Percentiles rank a stretch among this genome's conserved stretches.
phyloP scores from a whole-genome alignment of 2,797 vertebrate species.

The Lepidocolaptes lacrymiger region DNA sequence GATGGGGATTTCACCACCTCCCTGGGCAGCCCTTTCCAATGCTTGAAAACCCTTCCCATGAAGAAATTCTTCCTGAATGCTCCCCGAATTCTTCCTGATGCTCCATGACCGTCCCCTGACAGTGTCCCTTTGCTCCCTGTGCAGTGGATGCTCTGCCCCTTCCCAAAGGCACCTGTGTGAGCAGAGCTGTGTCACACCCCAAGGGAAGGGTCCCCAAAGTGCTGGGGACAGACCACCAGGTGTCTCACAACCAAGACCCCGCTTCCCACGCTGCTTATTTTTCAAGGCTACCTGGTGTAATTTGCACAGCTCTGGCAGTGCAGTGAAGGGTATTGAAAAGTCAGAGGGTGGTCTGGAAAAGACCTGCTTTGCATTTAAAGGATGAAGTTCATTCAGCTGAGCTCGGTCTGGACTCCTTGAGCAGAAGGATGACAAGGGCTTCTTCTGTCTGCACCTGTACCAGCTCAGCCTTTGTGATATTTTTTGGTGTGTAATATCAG shows the following conservation, averaged over 20 bases:
- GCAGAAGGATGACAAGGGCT: not conserved
- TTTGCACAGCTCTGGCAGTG: not conserved
- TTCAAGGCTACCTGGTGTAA: not conserved
- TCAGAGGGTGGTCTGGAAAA: not conserved
- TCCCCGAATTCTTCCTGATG: not conserved
- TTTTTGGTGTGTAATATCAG: not conserved
- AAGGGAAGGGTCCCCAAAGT: not conserved
- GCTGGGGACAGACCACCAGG: not conserved
- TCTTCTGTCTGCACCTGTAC: not conserved
- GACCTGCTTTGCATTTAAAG: not conserved
- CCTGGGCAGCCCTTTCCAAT: not conserved
- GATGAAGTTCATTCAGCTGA: not conserved
- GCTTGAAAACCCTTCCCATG: not conserved
- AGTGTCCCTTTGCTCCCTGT: not conserved
- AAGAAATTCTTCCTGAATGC: not conserved
- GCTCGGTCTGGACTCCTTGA: not conserved
- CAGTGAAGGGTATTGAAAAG: not conserved
- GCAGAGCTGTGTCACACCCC: not conserved
- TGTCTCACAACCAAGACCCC: not conserved
- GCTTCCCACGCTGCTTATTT: not conserved
- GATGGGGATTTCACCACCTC: not conserved
- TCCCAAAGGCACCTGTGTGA: accelerated
- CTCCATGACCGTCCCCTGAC: not conserved
- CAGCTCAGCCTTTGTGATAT: not conserved
- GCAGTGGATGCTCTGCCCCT: not conserved